Base-by-base conservation (phyloP, 1,140 invertebrate genomes). In the Hylaeus volcanicus region DNA sequence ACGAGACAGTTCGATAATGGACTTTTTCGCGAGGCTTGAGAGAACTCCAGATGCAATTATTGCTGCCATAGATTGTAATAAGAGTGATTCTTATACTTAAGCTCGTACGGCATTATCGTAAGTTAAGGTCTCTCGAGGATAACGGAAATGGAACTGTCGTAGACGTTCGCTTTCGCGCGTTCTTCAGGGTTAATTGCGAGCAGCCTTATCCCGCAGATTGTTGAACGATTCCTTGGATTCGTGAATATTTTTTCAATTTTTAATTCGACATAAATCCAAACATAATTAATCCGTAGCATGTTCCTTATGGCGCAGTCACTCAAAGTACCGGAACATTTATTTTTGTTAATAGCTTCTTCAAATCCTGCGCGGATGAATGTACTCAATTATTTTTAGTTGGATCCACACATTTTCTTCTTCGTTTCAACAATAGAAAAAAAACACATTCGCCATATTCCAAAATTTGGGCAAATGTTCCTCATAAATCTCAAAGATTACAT, bases 131-230 rank as follows among this genome's bases (percentile, higher is more conserved):
- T 83, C 73, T 39, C 82, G 66, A 39, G 78, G 81, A 82, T 82
- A 75, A 83, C 79, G 82, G 79, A 81, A 83, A 83, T 80, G 66
- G 82, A 81, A 56, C 82, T 75, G 82, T 83, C 79, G 69, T 79
- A 51, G 70, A 66, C 70, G 77, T 65, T 71, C 58, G 68, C 76
- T 78, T 78, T 56, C 48, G 71, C 41, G 58, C 75, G 68, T 78
- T 78, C 45, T n/a, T 43, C 68, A 58, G 56, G 55, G 43, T 74
- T 79, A 79, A 79, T 79, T 79, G 61, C 70, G 60, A 14, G 8
- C 61, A 26, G n/a, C 41, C 70, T 72, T 72, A 79, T 79, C 65
- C 71, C 77, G 71, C 70, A 55, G 77, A 79, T 79, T 74, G 77
- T 56, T 51, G 71, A 79, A 79, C 71, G 71, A 55, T 74, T 70